A percentile compares a stretch with the other conserved stretches of the same genome.
Conservation (phyloP, 2,888 invertebrate species). For the Masnerella sp. region DNA sequence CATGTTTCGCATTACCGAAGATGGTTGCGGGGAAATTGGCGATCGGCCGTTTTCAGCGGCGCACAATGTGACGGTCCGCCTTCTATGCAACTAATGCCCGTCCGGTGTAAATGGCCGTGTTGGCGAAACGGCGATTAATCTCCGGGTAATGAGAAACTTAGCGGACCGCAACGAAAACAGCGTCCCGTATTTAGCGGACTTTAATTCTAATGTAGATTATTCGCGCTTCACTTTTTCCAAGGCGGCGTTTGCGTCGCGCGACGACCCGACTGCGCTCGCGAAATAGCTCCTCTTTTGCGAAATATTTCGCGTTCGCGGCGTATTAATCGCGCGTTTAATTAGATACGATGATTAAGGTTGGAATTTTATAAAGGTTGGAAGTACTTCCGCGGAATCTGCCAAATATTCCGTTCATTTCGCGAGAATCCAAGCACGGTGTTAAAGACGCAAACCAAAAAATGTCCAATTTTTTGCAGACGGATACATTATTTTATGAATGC, state of each 20-base stretch:
- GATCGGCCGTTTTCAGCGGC: constrained; percentile 26
- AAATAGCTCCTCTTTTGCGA: constrained; percentile 29
- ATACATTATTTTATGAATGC: neutral
- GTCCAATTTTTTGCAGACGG: neutral
- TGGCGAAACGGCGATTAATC: constrained; percentile 55
- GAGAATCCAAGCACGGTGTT: neutral
- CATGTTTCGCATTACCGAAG: constrained; percentile 21
- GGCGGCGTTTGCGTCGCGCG: no score
- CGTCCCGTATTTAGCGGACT: constrained; percentile 50
- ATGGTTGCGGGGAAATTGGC: constrained; percentile 19
- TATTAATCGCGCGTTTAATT: constrained; percentile 48
- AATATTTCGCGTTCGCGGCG: constrained; percentile 26
- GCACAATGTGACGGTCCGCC: constrained; percentile 43
- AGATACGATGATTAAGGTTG: constrained; percentile 26
- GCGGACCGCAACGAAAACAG: constrained; percentile 57
- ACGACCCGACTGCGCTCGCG: no score
- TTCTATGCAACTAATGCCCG: constrained; percentile 49
- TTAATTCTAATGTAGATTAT: constrained; percentile 58
- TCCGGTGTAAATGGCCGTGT: constrained; percentile 51
- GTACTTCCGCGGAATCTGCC: constrained; percentile 22
- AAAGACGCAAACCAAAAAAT: no score
- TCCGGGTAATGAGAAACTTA: constrained; percentile 57
- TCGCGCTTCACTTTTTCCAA: constrained; percentile 45
- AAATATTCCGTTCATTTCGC: constrained; percentile 20
- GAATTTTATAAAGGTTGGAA: constrained; percentile 20